These are phyloP conservation scores for Aradophagus sp. DNA, from an alignment of 1,140 invertebrate species.

Conservation along the genomic window DNA sequence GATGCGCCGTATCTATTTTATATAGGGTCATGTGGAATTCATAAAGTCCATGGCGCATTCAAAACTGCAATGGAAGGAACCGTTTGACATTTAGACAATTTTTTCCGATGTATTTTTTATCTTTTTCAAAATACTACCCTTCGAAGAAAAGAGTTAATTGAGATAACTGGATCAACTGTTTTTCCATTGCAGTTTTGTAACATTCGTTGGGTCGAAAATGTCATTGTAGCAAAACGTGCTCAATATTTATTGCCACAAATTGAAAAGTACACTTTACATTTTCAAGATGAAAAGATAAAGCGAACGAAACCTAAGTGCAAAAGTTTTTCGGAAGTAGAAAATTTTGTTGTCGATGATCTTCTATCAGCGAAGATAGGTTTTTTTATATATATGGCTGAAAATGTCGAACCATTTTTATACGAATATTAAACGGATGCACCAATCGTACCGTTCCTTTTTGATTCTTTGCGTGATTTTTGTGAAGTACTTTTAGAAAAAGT, in stretches of 20 bases:
- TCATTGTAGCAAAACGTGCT: slow-evolving; percentile 17
- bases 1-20: too few species aligned
- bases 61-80: slow-evolving; percentile 16
- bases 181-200: slow-evolving; percentile 44
- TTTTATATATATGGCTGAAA: slow-evolving; percentile 22
- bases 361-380: slow-evolving; percentile 28
- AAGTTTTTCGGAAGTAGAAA: slow-evolving; percentile 7
- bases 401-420: slow-evolving; percentile 42
- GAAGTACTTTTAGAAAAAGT: neutral
- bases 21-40: slow-evolving; percentile 31
- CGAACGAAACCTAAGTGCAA: slow-evolving; percentile 6
- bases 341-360: slow-evolving; percentile 29
- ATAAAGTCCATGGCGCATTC: slow-evolving; percentile 47
- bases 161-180: neutral
- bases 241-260: slow-evolving; percentile 17
- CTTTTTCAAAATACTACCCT: slow-evolving; percentile 25
- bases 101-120: slow-evolving; percentile 29
- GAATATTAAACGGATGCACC: slow-evolving; percentile 47
- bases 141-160: slow-evolving; percentile 13
- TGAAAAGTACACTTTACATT: slow-evolving; percentile 5
- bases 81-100: slow-evolving; percentile 5
- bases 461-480: slow-evolving; percentile 3
- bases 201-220: slow-evolving; percentile 27
- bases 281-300: slow-evolving; percentile 28
- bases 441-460: slow-evolving; percentile 33